These are phyloP conservation scores for Numida meleagris DNA, from an alignment of 2,113 vertebrate species.

Conservation along the genomic window DNA sequence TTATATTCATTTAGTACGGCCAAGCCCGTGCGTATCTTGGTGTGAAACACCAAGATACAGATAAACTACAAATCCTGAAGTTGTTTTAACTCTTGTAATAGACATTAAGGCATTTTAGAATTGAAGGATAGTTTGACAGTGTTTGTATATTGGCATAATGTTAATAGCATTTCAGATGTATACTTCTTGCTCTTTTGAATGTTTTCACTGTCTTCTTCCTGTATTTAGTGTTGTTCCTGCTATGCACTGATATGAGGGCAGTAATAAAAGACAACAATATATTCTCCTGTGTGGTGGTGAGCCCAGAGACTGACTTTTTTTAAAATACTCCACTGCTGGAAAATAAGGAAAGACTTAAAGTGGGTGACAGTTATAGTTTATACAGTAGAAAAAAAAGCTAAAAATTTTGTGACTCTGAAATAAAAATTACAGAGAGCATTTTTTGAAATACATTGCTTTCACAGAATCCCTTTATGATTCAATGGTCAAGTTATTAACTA, in stretches of 20 bases:
- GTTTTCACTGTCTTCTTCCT: background rate
- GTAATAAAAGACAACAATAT: background rate
- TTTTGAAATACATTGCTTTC: constrained; percentile 26
- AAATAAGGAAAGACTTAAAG: background rate
- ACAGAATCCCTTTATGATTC: background rate
- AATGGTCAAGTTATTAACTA: constrained; percentile 31
- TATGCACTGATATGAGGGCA: background rate
- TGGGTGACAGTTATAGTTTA: background rate
- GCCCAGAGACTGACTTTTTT: background rate
- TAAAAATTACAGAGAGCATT: background rate
- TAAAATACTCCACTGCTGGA: background rate
- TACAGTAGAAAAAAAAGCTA: background rate
- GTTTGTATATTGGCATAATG: background rate
- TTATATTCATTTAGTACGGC: background rate
- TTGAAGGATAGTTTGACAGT: background rate
- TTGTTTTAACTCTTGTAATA: background rate
- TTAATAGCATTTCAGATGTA: background rate
- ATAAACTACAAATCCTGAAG: background rate
- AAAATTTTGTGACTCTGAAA: constrained; percentile 3
- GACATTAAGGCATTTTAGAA: background rate
- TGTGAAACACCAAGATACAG: background rate
- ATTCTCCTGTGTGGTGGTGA: background rate
- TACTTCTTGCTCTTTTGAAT: background rate
- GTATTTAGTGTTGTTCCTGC: background rate
- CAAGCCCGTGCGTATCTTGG: background rate